Conservation (phyloP, 1,140 invertebrate genomes). For the Thalassaphorura encarpata region DNA sequence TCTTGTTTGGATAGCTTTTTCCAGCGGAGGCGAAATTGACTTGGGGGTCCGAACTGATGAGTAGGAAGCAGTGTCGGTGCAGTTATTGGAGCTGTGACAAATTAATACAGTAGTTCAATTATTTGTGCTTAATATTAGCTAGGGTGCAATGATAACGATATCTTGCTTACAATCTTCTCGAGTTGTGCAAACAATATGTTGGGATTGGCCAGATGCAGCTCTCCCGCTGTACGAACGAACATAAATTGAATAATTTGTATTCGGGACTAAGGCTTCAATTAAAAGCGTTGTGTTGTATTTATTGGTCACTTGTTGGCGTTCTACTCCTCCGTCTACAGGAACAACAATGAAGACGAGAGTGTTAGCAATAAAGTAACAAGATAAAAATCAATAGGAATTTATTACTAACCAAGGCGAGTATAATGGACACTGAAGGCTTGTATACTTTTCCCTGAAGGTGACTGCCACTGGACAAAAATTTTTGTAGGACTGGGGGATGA, state of each 20-base stretch:
- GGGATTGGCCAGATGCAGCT: slow-evolving; percentile 23
- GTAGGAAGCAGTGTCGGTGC: slow-evolving; percentile 9
- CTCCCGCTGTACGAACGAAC: slow-evolving; percentile 17
- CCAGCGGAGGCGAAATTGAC: slow-evolving; percentile 12
- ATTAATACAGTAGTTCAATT: neutral
- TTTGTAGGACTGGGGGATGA: neutral
- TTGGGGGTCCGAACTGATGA: slow-evolving; percentile 8
- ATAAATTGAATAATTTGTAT: slow-evolving; percentile 29
- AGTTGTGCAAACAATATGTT: slow-evolving; percentile 19
- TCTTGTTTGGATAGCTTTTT: slow-evolving; percentile 13
- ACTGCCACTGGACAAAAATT: slow-evolving; percentile 21
- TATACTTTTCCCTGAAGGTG: neutral
- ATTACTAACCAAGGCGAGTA: slow-evolving; percentile 5
- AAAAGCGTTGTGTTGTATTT: neutral
- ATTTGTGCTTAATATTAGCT: neutral
- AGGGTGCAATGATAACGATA: neutral
- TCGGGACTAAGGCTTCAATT: slow-evolving; percentile 17
- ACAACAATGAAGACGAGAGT: neutral
- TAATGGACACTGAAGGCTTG: slow-evolving; percentile 22
- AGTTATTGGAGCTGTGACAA: slow-evolving; percentile 15
- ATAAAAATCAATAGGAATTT: neutral
- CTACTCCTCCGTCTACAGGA: slow-evolving; percentile 19
- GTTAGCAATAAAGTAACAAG: too few relatives aligned
- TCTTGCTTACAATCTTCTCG: slow-evolving; percentile 20
- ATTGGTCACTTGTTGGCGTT: slow-evolving; percentile 23